These are phyloP conservation scores for Drosophila carrolli DNA, from an alignment of 1,140 invertebrate genomes.

Conservation along the genomic window DNA sequence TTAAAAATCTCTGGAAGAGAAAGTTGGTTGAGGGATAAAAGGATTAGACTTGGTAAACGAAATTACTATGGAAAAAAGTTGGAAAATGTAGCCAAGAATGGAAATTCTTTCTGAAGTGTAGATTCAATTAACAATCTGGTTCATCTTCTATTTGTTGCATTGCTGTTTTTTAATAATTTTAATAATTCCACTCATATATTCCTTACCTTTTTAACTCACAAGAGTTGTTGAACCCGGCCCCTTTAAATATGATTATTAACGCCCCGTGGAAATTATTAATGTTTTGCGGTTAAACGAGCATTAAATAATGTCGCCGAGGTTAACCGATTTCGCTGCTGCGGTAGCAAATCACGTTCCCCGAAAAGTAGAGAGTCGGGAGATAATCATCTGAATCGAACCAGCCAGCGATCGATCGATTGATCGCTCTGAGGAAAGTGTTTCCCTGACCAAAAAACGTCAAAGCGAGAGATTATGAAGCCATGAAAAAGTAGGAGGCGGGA, in stretches of 20 bases:
- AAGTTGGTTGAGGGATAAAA: conserved; percentile 16
- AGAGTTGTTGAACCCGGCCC: conserved; percentile 2
- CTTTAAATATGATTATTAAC: conserved; percentile 19
- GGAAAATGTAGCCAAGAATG: too few relatives aligned
- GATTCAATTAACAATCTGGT: too few relatives aligned
- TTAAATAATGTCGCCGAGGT: conserved; percentile 59
- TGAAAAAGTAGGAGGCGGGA: conserved; percentile 4
- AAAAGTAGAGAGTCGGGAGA: conserved; percentile 4
- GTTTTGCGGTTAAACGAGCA: conserved; percentile 43
- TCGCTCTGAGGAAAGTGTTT: conserved; percentile 53
- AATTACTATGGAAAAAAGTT: not conserved
- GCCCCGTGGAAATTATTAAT: conserved; percentile 25
- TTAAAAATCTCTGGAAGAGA: conserved; percentile 15
- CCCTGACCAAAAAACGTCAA: conserved; percentile 35
- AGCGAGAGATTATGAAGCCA: conserved; percentile 21
- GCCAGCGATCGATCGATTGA: conserved; percentile 19
- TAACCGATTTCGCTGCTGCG: conserved; percentile 43
- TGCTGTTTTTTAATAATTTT: not conserved
- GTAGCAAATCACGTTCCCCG: conserved; percentile 64
- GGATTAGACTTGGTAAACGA: not conserved
- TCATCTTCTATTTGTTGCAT: too few relatives aligned
- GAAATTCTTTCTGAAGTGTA: too few relatives aligned
- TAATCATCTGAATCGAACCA: conserved; percentile 28
- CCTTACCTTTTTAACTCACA: not conserved
- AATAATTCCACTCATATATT: not conserved